Conservation (phyloP, 2,797 vertebrate species). For the Lacerta viridis region DNA sequence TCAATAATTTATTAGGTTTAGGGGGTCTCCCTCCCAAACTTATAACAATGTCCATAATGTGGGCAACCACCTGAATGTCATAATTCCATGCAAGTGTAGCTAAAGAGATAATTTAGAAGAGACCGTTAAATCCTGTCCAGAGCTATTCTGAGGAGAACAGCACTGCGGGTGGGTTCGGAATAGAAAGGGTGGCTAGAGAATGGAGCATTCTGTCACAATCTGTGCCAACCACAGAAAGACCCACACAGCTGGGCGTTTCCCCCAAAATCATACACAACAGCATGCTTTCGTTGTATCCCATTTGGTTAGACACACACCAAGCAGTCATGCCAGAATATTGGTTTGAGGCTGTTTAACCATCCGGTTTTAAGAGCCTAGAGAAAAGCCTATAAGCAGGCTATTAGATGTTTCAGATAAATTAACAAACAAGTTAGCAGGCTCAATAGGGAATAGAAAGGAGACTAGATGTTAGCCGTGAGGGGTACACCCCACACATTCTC, state of each 20-base stretch:
- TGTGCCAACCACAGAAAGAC: background rate
- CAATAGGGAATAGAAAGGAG: background rate
- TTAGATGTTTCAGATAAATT: background rate
- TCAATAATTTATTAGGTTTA: no score
- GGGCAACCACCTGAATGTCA: background rate
- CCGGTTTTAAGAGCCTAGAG: background rate
- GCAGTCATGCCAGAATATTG: background rate
- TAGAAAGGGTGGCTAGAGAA: background rate
- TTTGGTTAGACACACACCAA: background rate
- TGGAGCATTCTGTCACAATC: background rate
- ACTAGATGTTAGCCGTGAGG: background rate
- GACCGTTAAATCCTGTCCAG: background rate
- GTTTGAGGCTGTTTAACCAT: background rate
- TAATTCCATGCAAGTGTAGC: background rate
- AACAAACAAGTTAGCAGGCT: background rate
- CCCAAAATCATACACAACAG: background rate
- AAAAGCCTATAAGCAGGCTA: background rate
- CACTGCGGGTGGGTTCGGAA: background rate
- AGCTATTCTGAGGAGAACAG: background rate
- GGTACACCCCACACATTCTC: background rate
- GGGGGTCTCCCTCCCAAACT: no score
- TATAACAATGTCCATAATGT: background rate
- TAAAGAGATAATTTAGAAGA: background rate
- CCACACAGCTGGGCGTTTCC: background rate
- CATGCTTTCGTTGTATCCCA: background rate